Evolutionary conservation across 2,113 vertebrate species (phyloP).

Genomic region (Campylorhamphus procurvoides): DNA sequence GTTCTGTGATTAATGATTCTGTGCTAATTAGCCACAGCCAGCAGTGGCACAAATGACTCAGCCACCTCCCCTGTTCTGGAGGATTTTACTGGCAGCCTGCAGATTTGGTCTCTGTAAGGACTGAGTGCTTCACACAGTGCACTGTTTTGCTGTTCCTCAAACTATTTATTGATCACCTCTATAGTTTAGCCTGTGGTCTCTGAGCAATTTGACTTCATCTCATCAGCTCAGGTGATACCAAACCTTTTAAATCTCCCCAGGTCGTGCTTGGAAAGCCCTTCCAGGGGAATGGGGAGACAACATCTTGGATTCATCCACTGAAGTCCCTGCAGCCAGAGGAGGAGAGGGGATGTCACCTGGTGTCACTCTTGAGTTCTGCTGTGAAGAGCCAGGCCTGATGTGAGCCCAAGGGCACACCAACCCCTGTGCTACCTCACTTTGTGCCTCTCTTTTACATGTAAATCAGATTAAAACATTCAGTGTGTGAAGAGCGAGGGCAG

Average conservation of each 20-base stretch:
- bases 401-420: too few species aligned
- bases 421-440: not conserved
- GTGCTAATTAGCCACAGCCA: not conserved
- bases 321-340: slow-evolving; percentile 79
- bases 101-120: too few species aligned
- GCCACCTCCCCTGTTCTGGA: too few species aligned
- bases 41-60: not conserved
- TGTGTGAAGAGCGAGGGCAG: not conserved
- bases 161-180: not conserved
- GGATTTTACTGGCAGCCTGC: not conserved
- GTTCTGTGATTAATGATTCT: not conserved
- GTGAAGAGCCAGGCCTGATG: not conserved
- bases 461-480: not conserved
- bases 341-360: too few species aligned
- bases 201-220: not conserved
- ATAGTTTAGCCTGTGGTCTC: not conserved
- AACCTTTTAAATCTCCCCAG: slow-evolving; percentile 49
- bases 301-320: slow-evolving; percentile 82
- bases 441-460: not conserved
- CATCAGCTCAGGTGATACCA: not conserved
- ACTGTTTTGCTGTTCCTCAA: rapidly evolving
- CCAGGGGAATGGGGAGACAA: slow-evolving; percentile 83
- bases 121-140: rapidly evolving
- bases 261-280: slow-evolving; percentile 85
- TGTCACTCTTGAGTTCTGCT: too few species aligned